Evolutionary conservation across 2,888 invertebrate genomes (phyloP).

Genomic region (Parthenolecanium corni): DNA sequence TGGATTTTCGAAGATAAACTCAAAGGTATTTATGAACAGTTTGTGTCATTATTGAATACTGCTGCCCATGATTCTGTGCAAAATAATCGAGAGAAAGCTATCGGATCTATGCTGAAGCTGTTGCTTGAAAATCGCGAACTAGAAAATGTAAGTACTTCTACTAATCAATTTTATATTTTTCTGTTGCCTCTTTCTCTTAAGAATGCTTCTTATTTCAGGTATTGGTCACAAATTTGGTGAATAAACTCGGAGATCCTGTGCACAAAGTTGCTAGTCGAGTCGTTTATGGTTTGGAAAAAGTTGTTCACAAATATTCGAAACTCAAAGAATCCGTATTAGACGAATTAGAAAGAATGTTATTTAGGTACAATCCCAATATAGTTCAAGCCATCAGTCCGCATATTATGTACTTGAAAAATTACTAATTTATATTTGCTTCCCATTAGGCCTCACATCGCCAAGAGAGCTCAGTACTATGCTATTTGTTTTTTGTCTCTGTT

Average conservation of each 20-base stretch:
- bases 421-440: not conserved
- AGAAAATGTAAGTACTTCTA: constrained; percentile 52
- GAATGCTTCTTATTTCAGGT: constrained; percentile 40
- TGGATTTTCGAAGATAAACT: constrained; percentile 89
- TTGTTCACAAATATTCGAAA: constrained; percentile 73
- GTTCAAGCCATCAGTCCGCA: not conserved
- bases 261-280: constrained; percentile 79
- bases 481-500: constrained; percentile 85
- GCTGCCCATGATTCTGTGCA: constrained; percentile 69
- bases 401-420: not conserved
- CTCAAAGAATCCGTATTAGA: constrained; percentile 79
- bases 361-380: constrained; percentile 42
- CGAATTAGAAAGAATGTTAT: constrained; percentile 83
- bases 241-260: constrained; percentile 90
- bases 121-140: constrained; percentile 69
- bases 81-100: constrained; percentile 66
- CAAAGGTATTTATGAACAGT: constrained; percentile 53
- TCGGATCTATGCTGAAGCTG: constrained; percentile 60
- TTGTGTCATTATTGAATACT: constrained; percentile 57
- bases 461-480: constrained; percentile 60
- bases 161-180: not conserved
- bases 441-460: constrained; percentile 25
- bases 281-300: constrained; percentile 68
- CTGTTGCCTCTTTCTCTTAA: not conserved
- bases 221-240: constrained; percentile 68